phyloP scores from a whole-genome alignment of 2,888 invertebrate genomes.

The Synanthedon myopaeformis region DNA sequence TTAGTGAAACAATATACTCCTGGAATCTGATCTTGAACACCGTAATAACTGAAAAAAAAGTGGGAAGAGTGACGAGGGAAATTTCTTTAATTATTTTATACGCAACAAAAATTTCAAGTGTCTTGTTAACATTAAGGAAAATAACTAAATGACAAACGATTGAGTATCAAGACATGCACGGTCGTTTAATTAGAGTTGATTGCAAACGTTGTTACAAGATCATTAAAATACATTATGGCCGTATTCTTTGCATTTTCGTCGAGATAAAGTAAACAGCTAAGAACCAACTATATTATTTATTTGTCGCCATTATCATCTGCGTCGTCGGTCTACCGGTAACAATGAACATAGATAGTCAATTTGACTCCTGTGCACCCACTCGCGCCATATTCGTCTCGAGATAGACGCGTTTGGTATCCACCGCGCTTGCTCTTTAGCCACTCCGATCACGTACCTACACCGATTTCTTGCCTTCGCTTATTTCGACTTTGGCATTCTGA shows the following conservation, averaged over 20 bases:
- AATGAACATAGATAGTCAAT: slow-evolving; percentile 12
- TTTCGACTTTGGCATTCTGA: slow-evolving; percentile 20
- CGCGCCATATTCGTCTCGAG: slow-evolving; percentile 35
- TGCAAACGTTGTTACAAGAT: not conserved
- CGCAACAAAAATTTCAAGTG: too few relatives aligned
- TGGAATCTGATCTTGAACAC: too few relatives aligned
- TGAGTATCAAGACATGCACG: not conserved
- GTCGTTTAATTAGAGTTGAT: not conserved
- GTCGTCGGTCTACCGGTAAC: slow-evolving; percentile 6
- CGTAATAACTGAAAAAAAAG: too few relatives aligned
- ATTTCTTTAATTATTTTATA: too few relatives aligned
- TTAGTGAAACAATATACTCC: too few relatives aligned
- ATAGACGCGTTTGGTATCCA: slow-evolving; percentile 31
- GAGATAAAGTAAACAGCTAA: not conserved
- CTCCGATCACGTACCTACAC: slow-evolving; percentile 32
- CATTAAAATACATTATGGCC: not conserved
- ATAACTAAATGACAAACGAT: not conserved
- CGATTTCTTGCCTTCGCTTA: slow-evolving; percentile 33
- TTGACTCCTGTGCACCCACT: slow-evolving; percentile 15
- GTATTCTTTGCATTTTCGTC: not conserved
- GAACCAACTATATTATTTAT: not conserved
- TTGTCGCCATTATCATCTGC: slow-evolving; percentile 7
- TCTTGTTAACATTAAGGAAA: not conserved
- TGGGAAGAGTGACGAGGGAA: too few relatives aligned
- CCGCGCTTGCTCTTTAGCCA: slow-evolving; percentile 28